Conservation (phyloP, 2,888 invertebrate species). For the Pyrgus malvae region DNA sequence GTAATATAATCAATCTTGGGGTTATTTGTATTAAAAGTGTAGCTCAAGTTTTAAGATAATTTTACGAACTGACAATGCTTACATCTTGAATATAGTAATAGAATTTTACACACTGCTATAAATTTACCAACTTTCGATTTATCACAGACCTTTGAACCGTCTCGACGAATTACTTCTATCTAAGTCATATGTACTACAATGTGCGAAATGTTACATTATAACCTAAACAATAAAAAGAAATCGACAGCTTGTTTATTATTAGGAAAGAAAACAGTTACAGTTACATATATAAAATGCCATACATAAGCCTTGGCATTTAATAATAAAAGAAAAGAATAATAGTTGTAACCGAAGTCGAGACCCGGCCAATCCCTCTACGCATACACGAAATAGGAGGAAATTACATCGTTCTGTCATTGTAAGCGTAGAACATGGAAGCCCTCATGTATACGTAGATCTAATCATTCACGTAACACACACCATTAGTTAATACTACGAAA, state of each 20-base stretch:
- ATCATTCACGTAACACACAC: background rate
- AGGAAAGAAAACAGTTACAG: background rate
- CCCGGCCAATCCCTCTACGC: too few relatives aligned
- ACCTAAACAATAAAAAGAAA: constrained; percentile 26
- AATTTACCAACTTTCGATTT: constrained; percentile 37
- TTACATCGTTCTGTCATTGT: background rate
- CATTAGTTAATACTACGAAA: constrained; percentile 6
- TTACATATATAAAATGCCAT: too few relatives aligned
- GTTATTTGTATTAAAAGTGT: too few relatives aligned
- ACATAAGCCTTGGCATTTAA: background rate
- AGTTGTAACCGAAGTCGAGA: too few relatives aligned
- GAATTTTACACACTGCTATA: constrained; percentile 15
- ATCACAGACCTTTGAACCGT: constrained; percentile 67
- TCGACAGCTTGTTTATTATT: constrained; percentile 17
- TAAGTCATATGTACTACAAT: constrained; percentile 20
- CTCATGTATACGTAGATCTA: too few relatives aligned
- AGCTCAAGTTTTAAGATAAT: too few relatives aligned
- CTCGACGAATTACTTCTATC: constrained; percentile 31
- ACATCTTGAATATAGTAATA: background rate
- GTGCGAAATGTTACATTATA: constrained; percentile 25
- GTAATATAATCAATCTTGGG: too few relatives aligned
- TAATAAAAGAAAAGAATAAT: background rate
- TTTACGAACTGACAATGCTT: too few relatives aligned
- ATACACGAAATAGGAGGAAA: too few relatives aligned
- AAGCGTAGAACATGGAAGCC: too few relatives aligned